Conservation (phyloP, 1,140 invertebrate genomes). For the Augochlora pura region DNA sequence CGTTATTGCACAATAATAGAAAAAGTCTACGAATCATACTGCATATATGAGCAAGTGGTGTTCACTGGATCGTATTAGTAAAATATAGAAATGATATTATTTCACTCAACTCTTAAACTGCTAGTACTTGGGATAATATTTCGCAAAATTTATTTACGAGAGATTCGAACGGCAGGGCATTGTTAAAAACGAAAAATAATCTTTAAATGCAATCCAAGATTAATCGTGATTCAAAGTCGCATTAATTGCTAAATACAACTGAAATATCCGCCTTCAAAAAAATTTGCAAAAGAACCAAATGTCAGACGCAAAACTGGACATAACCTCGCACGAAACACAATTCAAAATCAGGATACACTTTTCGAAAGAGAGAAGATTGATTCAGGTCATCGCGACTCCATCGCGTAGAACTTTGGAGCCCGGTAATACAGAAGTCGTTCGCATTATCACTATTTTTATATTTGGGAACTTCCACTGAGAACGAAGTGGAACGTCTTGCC, state of each 20-base stretch:
- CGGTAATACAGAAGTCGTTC: slow-evolving; percentile 15
- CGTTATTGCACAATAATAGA: slow-evolving; percentile 27
- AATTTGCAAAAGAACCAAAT: slow-evolving; percentile 17
- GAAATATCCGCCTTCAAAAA: slow-evolving; percentile 18
- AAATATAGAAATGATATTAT: slow-evolving; percentile 9
- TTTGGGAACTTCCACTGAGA: neutral
- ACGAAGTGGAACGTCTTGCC: slow-evolving; percentile 46
- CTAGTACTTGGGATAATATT: slow-evolving; percentile 19
- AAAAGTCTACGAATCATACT: slow-evolving; percentile 8
- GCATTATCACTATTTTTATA: slow-evolving; percentile 36
- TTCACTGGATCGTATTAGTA: neutral
- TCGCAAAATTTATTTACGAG: slow-evolving; percentile 25
- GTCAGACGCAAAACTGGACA: slow-evolving; percentile 58
- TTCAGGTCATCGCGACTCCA: slow-evolving; percentile 39
- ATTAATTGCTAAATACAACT: slow-evolving; percentile 26
- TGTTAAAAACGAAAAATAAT: slow-evolving; percentile 16
- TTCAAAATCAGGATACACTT: slow-evolving; percentile 23
- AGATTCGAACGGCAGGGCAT: neutral
- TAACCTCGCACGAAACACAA: slow-evolving; percentile 49
- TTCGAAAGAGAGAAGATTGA: slow-evolving; percentile 35
- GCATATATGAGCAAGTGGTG: neutral
- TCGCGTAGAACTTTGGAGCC: slow-evolving; percentile 4
- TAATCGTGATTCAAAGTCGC: slow-evolving; percentile 16
- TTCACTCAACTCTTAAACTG: slow-evolving; percentile 47
- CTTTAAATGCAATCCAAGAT: slow-evolving; percentile 5